Percentiles rank a stretch among this genome's conserved stretches.
Evolutionary conservation across 2,888 invertebrate genomes (phyloP).

Genomic region (Polia nebulosa): DNA sequence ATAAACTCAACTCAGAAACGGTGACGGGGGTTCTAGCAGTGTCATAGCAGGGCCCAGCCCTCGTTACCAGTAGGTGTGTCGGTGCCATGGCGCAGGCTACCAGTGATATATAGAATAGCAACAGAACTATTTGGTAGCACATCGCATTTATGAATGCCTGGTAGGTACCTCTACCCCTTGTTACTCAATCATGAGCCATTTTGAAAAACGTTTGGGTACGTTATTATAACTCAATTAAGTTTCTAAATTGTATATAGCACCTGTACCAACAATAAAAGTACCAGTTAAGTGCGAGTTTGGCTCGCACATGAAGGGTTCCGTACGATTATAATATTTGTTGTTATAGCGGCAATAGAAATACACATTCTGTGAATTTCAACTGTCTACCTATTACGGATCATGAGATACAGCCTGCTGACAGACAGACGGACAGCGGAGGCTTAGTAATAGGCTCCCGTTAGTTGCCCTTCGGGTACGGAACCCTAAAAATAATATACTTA

Average conservation of each 20-base stretch:
- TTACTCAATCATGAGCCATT: constrained; percentile 17
- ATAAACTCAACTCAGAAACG: constrained; percentile 74
- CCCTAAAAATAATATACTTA: too few species aligned
- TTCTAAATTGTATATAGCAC: background rate
- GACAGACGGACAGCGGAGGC: too few species aligned
- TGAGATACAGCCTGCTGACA: too few species aligned
- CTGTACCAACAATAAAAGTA: background rate
- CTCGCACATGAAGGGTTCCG: too few species aligned
- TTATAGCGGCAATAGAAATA: too few species aligned
- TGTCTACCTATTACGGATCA: too few species aligned
- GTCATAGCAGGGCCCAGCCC: constrained; percentile 73
- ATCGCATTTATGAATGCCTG: constrained; percentile 20
- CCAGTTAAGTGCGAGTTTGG: too few species aligned
- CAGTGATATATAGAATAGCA: constrained; percentile 12
- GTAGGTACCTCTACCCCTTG: background rate
- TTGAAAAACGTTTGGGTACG: background rate
- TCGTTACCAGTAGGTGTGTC: constrained; percentile 73
- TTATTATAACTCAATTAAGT: constrained; percentile 27
- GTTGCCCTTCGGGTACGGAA: too few species aligned
- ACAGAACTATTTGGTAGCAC: constrained; percentile 14
- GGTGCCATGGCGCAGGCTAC: constrained; percentile 60
- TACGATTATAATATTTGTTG: too few species aligned
- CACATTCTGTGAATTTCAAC: too few species aligned
- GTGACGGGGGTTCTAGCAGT: constrained; percentile 45
- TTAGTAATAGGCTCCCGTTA: too few species aligned